Evolutionary conservation across 2,113 vertebrate species (phyloP), one percentile per base, ranked within the genome.

Genomic region (Catharus bicknelli): DNA sequence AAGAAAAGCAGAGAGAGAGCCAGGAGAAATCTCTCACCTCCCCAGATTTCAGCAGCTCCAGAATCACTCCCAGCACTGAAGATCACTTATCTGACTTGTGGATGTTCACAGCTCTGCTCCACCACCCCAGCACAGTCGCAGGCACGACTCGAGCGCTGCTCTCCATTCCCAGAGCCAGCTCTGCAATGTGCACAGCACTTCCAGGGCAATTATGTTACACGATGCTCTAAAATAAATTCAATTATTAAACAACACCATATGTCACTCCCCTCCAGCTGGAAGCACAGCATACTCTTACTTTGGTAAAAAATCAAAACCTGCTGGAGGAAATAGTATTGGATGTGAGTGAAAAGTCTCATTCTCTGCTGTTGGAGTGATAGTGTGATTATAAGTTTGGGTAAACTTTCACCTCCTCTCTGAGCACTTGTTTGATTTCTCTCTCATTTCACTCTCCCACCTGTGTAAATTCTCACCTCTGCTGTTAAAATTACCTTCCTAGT

Each of bases 181-280:
- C 47, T 59, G 75, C 43, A 63, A 17, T 38, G 55, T 45, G 72
- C 68, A 72, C 55, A 57, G 36, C 34, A 64, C 85, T 93, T 80
- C 55, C 79, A 94, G 90, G 90, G 68, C 72, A 87, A 90, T 90
- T 88, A 72, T 30, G 63, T 53, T 95, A 93, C 90, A 95, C 3
- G 22, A 88, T 61, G 61, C 85, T 78, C 78, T 77, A 70, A 94
- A 93, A 94, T 85, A 96, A 91, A 95, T 93, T 90, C 16, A 81
- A 78, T 96, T 96, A 96, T 94, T 88, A 95, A 95, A 86, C 78
- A 94, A 25, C 45, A 64, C 87, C 90, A 68, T 81, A 95, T 95
- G 95, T 86, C 87, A 78, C 45, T 72, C 84, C 79, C 90, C 75
- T 94, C 82, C 91, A 95, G 82, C 91, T 92, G 72, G 78, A 94